phyloP scores from a whole-genome alignment of 2,797 vertebrate genomes.

The Dromococcyx pavoninus region DNA sequence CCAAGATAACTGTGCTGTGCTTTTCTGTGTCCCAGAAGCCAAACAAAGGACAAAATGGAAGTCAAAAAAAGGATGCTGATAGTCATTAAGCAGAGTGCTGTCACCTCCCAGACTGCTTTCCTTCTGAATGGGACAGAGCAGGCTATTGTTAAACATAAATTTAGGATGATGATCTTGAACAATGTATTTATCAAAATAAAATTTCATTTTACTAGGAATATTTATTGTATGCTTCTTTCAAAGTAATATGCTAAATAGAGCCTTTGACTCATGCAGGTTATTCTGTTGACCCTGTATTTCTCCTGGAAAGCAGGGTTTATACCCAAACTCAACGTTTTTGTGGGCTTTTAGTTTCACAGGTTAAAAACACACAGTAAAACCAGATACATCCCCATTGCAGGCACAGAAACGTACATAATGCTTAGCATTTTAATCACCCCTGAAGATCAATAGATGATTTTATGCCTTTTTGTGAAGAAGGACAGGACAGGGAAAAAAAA shows the following conservation, averaged over 20 bases:
- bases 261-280: neutral
- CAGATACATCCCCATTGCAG: neutral
- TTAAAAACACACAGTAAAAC: neutral
- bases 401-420: neutral
- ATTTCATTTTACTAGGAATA: neutral
- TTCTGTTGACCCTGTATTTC: neutral
- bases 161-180: neutral
- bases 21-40: neutral
- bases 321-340: neutral
- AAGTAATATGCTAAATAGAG: neutral
- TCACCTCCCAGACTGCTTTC: neutral
- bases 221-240: neutral
- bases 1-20: neutral
- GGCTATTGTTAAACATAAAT: neutral
- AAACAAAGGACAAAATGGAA: neutral
- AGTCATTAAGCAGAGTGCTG: neutral
- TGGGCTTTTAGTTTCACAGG: neutral
- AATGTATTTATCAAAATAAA: neutral
- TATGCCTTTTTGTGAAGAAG: slow-evolving; percentile 1
- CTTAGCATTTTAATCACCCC: neutral
- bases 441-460: slow-evolving; percentile 44
- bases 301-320: neutral
- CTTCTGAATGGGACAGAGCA: neutral
- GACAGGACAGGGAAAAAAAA: neutral
- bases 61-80: neutral